phyloP scores from a whole-genome alignment of 2,888 invertebrate genomes.

The Agonopterix arenella region DNA sequence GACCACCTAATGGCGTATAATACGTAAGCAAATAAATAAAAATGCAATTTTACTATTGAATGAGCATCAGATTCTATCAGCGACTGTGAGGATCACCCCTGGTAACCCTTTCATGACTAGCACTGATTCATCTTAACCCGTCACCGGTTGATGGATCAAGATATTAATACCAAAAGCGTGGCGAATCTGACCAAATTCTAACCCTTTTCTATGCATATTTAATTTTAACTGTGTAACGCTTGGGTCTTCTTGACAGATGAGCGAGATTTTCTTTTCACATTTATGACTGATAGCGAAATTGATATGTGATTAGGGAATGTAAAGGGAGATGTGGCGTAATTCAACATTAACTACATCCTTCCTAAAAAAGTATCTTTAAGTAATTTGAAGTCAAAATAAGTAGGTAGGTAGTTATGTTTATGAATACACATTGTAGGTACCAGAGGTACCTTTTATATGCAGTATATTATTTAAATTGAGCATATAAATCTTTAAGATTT shows the following conservation, averaged over 20 bases:
- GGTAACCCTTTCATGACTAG: constrained; percentile 45
- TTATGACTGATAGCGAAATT: constrained; percentile 25
- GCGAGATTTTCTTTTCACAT: constrained; percentile 25
- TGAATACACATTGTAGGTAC: too few species aligned
- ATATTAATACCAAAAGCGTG: constrained; percentile 73
- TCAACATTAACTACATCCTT: too few species aligned
- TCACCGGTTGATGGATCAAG: constrained; percentile 73
- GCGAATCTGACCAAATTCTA: constrained; percentile 65
- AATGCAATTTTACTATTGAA: constrained; percentile 17
- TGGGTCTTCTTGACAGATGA: constrained; percentile 49
- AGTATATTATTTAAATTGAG: too few species aligned
- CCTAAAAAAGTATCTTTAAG: too few species aligned
- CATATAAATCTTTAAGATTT: too few species aligned
- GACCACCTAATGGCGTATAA: constrained; percentile 5
- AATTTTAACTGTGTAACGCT: constrained; percentile 33
- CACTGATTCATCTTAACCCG: constrained; percentile 69
- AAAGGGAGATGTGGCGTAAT: background rate
- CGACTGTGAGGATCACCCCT: constrained; percentile 30
- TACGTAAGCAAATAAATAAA: background rate
- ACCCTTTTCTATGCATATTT: constrained; percentile 64
- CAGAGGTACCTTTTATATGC: too few species aligned
- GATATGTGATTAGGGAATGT: constrained; percentile 15
- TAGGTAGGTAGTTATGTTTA: too few species aligned
- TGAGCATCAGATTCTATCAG: constrained; percentile 10
- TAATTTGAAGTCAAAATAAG: too few species aligned